Evolutionary conservation across 2,113 vertebrate genomes (phyloP), one percentile per base, ranked within the genome.

Genomic region (Poeciliopsis occidentalis): DNA sequence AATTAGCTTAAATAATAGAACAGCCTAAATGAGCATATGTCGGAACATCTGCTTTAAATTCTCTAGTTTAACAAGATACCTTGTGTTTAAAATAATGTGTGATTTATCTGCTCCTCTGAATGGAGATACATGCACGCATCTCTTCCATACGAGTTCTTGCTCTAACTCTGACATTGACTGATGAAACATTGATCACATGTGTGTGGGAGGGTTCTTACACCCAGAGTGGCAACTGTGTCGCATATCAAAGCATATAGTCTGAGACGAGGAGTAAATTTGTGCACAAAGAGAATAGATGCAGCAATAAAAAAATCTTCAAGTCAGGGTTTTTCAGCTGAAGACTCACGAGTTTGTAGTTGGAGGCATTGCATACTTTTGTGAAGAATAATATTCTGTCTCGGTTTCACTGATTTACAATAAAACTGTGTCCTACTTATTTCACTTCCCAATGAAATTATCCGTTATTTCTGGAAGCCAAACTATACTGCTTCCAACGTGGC

Each of bases 141-240:
- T 1, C 22, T 54, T 13, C 12, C 30, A 39, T n/a, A 27, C 29
- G 26, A 60, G 11, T 66, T 69, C 29, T 64, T 3, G 4, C 62
- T 75, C 69, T 54, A 26, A n/a, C 72, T 66, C 65, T 8, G 54
- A 80, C 84, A 82, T 29, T 77, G 37, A 12, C 78, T 76, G 37
- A 80, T 86, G 62, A 90, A 88, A 87, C 24, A 87, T 80, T 81
- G 6, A 89, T 87, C 79, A 78, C 74, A 69, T 68, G 67, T 75
- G 74, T 84, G 60, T 44, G 22, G 4, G 61, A 10, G 29, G 60
- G 17, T 34, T 61, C 37, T 73, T 60, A 31, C 63, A 32, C 4
- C 0, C 51, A 57, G 12, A 44, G 64, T 64, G 65, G 47, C 69
- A 72, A 39, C 64, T 73, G 76, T 68, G 60, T 54, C 27, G 3